phyloP scores from a whole-genome alignment of 2,797 vertebrate species.

The Borostomias antarcticus region DNA sequence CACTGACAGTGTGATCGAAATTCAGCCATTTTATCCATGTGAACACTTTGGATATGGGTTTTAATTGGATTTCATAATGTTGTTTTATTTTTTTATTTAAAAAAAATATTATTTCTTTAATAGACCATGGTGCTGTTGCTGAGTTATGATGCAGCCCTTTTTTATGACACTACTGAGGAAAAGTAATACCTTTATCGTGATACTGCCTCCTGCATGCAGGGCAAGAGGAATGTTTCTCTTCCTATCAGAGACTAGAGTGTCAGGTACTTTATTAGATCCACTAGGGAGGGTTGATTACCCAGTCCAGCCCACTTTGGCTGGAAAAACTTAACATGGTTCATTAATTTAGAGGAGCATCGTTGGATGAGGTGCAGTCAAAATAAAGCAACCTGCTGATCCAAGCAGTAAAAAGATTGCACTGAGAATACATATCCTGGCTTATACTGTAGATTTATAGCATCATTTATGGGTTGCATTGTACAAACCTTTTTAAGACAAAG shows the following conservation, averaged over 20 bases:
- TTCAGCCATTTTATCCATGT: neutral
- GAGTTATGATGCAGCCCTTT: slow-evolving; percentile 14
- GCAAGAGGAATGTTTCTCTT: neutral
- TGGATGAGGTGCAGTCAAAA: slow-evolving; percentile 18
- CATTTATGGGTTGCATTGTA: slow-evolving; percentile 6
- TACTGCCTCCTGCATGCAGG: neutral
- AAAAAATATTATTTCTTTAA: neutral
- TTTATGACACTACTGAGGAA: slow-evolving; percentile 7
- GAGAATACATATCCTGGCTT: slow-evolving; percentile 4
- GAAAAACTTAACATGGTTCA: slow-evolving; percentile 19
- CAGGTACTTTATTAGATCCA: slow-evolving; percentile 3
- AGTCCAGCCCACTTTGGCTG: slow-evolving; percentile 24
- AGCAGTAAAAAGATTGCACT: slow-evolving; percentile 6
- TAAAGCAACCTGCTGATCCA: slow-evolving; percentile 19
- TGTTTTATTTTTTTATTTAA: slow-evolving; percentile 5
- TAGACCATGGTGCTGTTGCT: slow-evolving; percentile 5
- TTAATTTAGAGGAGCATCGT: slow-evolving; percentile 28
- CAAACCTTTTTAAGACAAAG: neutral
- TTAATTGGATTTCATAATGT: slow-evolving; percentile 29
- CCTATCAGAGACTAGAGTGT: neutral
- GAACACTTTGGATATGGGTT: neutral
- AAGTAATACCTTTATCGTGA: slow-evolving; percentile 4
- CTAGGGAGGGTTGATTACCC: slow-evolving; percentile 12
- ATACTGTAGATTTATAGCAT: slow-evolving; percentile 2
- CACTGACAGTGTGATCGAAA: no score